Percentiles rank a stretch among this genome's conserved stretches.
Evolutionary conservation across 2,888 invertebrate species (phyloP).

Genomic region (Clivina fossor): DNA sequence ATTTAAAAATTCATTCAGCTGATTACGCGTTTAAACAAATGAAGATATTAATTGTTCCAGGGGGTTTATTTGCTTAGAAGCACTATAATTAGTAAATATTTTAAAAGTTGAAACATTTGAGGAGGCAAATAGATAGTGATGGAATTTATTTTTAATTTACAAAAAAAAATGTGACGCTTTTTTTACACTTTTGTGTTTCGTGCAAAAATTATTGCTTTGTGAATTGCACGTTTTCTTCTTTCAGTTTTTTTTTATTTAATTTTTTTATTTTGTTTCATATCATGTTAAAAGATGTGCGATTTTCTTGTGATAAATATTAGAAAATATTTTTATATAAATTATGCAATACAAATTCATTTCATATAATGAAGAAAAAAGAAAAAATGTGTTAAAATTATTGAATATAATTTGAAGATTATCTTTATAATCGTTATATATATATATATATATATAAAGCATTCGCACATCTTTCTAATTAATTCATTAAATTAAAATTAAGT

Average conservation of each 20-base stretch:
- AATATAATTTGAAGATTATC: background rate
- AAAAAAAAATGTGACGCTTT: constrained; percentile 22
- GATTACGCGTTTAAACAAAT: background rate
- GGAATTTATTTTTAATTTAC: too few relatives aligned
- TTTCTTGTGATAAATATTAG: too few relatives aligned
- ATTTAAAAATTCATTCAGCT: background rate
- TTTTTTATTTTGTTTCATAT: background rate
- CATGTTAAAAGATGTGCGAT: constrained; percentile 28
- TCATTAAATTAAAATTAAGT: too few relatives aligned
- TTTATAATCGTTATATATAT: background rate
- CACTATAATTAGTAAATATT: too few relatives aligned
- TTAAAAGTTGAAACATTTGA: too few relatives aligned
- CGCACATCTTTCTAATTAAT: background rate
- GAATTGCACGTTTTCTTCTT: constrained; percentile 25
- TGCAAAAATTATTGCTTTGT: constrained; percentile 17
- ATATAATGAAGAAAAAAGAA: background rate
- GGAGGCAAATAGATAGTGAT: too few relatives aligned
- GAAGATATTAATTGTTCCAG: too few relatives aligned
- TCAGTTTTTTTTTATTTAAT: constrained; percentile 3
- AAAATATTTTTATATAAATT: constrained; percentile 7
- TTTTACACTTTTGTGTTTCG: constrained; percentile 15
- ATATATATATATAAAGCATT: background rate
- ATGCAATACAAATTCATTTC: background rate
- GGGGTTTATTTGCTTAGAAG: too few relatives aligned
- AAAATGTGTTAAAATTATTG: background rate